Conservation (phyloP, 2,113 vertebrate genomes). For the Eleginops maclovinus region DNA sequence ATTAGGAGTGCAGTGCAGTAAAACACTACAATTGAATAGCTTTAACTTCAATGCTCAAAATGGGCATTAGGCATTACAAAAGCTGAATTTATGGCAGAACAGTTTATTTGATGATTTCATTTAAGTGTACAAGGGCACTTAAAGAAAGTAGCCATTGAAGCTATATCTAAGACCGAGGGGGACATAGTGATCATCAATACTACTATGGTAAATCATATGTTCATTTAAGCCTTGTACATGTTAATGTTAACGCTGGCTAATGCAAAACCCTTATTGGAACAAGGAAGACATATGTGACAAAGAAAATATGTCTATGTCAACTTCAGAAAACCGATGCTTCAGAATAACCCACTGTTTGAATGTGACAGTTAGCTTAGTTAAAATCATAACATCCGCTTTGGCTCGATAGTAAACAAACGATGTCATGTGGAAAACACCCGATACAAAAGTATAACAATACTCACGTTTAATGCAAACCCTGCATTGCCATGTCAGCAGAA, state of each 20-base stretch:
- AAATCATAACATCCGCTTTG: background rate
- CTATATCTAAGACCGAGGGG: background rate
- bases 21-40: too few relatives aligned
- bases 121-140: too few relatives aligned
- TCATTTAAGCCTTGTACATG: background rate
- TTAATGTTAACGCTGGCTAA: background rate
- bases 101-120: too few relatives aligned
- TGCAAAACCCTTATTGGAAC: background rate
- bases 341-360: background rate
- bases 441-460: conserved; percentile 3
- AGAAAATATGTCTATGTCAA: background rate
- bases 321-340: background rate
- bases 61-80: too few relatives aligned
- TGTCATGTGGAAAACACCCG: background rate
- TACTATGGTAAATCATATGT: background rate
- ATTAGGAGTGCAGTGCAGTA: too few relatives aligned
- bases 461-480: conserved; percentile 32
- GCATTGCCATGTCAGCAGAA: background rate
- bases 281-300: background rate
- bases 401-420: background rate
- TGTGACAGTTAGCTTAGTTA: too few relatives aligned
- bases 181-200: background rate
- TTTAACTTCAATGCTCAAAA: too few relatives aligned
- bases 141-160: background rate
- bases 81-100: too few relatives aligned